phyloP scores from a whole-genome alignment of 2,113 vertebrate species.

The Lutjanus erythropterus region DNA sequence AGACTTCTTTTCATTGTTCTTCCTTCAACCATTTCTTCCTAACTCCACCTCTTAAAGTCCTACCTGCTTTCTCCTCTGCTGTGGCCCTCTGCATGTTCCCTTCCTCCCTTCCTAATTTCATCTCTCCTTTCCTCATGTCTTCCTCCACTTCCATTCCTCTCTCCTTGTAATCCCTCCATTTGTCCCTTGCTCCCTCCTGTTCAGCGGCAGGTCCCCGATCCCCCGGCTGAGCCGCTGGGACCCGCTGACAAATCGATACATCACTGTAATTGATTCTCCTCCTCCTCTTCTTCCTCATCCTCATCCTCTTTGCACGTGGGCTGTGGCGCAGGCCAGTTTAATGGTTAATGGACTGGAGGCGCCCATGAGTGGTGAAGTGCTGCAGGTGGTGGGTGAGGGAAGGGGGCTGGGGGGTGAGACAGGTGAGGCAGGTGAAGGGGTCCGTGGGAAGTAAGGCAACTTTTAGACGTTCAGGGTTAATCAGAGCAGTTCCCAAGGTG shows the following conservation, averaged over 20 bases:
- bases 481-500: constrained; percentile 52
- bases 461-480: constrained; percentile 53
- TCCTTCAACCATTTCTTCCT: constrained; percentile 10
- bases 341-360: constrained; percentile 57
- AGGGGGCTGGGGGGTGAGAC: not conserved
- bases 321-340: constrained; percentile 43
- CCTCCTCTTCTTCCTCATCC: not conserved
- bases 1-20: constrained; percentile 24
- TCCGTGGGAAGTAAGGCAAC: not conserved
- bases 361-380: constrained; percentile 52
- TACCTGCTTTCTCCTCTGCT: not conserved
- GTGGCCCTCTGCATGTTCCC: not conserved
- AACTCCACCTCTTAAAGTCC: constrained; percentile 3
- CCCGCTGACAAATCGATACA: constrained; percentile 79
- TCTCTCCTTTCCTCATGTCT: not conserved
- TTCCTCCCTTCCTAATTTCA: not conserved
- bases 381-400: constrained; percentile 18
- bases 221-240: constrained; percentile 50
- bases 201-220: constrained; percentile 25
- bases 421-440: constrained; percentile 30
- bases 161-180: constrained; percentile 44
- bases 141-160: constrained; percentile 4
- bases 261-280: constrained; percentile 82
- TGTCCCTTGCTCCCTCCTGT: constrained; percentile 22
- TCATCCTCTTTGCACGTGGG: constrained; percentile 10